A percentile compares a stretch with the other conserved stretches of the same genome.
Evolutionary conservation across 2,888 invertebrate species (phyloP).

Genomic region (Tetragonisca angustula): DNA sequence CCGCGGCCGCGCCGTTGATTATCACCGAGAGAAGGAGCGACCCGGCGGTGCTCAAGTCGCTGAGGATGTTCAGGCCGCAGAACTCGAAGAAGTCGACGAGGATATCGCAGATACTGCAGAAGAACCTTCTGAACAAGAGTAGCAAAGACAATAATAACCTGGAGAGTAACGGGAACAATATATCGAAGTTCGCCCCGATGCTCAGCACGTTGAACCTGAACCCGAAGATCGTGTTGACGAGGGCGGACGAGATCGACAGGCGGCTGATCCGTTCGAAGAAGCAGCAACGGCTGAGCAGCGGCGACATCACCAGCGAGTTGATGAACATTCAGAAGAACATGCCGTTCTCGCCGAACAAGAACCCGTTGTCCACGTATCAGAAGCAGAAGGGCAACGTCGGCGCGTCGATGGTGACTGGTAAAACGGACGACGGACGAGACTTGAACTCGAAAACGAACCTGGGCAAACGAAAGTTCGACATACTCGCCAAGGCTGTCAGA

Average conservation of each 20-base stretch:
- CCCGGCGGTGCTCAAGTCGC: slow-evolving; percentile 85
- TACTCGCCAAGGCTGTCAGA: slow-evolving; percentile 78
- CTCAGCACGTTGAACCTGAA: slow-evolving; percentile 83
- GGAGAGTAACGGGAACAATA: slow-evolving; percentile 66
- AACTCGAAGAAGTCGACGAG: slow-evolving; percentile 77
- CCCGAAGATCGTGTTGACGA: slow-evolving; percentile 83
- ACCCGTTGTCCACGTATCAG: slow-evolving; percentile 73
- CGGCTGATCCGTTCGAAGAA: slow-evolving; percentile 75
- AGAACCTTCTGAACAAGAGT: slow-evolving; percentile 74
- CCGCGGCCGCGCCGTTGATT: slow-evolving; percentile 79
- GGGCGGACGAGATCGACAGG: slow-evolving; percentile 79
- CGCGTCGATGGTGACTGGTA: slow-evolving; percentile 47
- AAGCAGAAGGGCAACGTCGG: slow-evolving; percentile 73
- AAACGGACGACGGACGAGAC: slow-evolving; percentile 61
- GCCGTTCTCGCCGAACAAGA: slow-evolving; percentile 77
- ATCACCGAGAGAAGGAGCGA: slow-evolving; percentile 84
- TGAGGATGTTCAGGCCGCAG: slow-evolving; percentile 85
- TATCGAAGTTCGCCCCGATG: slow-evolving; percentile 80
- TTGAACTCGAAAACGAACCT: slow-evolving; percentile 67
- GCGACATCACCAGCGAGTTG: slow-evolving; percentile 79
- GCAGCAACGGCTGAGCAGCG: slow-evolving; percentile 74
- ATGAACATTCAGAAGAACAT: slow-evolving; percentile 80
- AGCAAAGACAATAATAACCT: slow-evolving; percentile 72
- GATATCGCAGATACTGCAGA: slow-evolving; percentile 73
- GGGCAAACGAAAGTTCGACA: slow-evolving; percentile 76